Base-by-base conservation (phyloP, 2,113 vertebrate genomes). In the Peromyscus leucopus region DNA sequence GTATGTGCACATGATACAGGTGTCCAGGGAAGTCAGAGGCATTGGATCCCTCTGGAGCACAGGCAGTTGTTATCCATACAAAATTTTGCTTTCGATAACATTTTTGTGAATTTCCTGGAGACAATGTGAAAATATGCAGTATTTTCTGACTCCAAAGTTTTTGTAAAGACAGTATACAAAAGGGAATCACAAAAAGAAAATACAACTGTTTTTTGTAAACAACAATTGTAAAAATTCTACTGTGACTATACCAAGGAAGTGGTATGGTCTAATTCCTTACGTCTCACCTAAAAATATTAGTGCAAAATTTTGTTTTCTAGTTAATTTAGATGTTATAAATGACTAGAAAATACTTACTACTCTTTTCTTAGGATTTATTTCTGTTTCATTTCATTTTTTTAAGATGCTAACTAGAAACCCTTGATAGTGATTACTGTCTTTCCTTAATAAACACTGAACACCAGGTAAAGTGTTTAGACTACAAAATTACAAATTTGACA, bases 401-500 rank as follows among this genome's bases (percentile, higher is more conserved):
- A 90, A 90, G 57, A 16, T 61, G 7, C 12, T 39, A 8, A 75
- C 0, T 91, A 51, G 33, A 94, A 93, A 71, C 9, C 4, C 63
- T 69, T 95, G 55, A 63, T 93, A 65, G 4, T 65, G 48, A 92
- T 74, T 96, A 17, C 12, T 46, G 88, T 92, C n/a, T 26, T 96
- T 89, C 39, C 57, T 71, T 93, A n/a, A 26, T 94, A 69, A 71
- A 69, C 65, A 86, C 46, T 87, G 84, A 93, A 90, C 1, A 67
- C 33, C 22, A 90, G 85, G 24, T 90, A 86, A 97, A 90, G 76
- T 90, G 28, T 94, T 46, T 97, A 4, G 21, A 80, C 85, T 75
- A 94, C 74, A 93, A 65, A 87, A 94, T 42, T 95, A 93, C 51
- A 90, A 75, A 85, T 93, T 46, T 95, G 61, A 71, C 63, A 95